Evolutionary conservation across 2,888 invertebrate species (phyloP), one percentile per base, ranked within the genome.

Genomic region (Lordiphosa fenestrarum): DNA sequence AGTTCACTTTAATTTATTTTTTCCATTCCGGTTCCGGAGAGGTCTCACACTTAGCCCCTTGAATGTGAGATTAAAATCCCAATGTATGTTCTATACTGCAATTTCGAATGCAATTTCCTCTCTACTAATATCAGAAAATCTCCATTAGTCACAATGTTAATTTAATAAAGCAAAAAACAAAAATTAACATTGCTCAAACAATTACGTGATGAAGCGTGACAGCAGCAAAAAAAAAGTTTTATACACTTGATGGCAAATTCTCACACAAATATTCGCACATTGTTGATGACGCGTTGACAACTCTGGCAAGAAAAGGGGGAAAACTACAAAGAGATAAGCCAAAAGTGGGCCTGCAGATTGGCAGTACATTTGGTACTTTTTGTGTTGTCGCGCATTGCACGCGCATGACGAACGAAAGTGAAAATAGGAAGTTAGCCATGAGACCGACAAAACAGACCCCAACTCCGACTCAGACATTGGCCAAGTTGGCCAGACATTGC

Each of bases 361-460:
- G 53, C 64, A 56, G 52, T 48, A 55, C 56, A 56, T 63, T 51
- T 50, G 36, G 36, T 49, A 19, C 49, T 44, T 53, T 7, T 39
- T 39, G 33, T 66, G 61, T 63, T 69, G 53, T 57, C 64, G 73
- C 63, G 57, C 66, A 30, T 30, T 30, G 30, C 66, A 69, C 69
- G 75, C 67, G 70, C 84, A 76, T 82, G 76, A 76, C 84, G 74
- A 70, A 82, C 60, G 76, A 85, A 86, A 84, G 84, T 84, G 84
- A 86, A 84, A 84, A 84, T 84, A 84, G 84, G 84, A 84, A 84
- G 84, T 84, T 66, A 53, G 57, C 73, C 83, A 82, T 82, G 78
- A 56, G 82, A 82, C 67, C 72, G 73, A 65, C 75, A 72, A 72
- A 35, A 51, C 13, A 53, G 37, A 53, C 44, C 48, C 62, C 63